Base-by-base conservation (phyloP, 1,140 invertebrate genomes). In the Drosophila insularis region DNA sequence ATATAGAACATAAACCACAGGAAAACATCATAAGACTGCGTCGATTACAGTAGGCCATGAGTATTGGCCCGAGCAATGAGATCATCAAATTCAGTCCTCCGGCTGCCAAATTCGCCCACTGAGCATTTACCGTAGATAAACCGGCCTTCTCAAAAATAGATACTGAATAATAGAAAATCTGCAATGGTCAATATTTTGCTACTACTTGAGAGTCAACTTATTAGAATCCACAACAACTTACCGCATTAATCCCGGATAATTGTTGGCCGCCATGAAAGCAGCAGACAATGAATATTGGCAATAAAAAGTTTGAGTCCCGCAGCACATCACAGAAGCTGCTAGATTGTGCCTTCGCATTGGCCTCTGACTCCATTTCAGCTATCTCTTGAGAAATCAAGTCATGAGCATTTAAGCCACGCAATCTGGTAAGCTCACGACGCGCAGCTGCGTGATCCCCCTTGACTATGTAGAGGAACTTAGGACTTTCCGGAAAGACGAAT, bases 181-280 rank as follows among this genome's bases (percentile, higher is more conserved):
- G 74, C 17, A 81, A 78, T 5, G 11, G 4, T 11, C 4, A 17
- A 69, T 37, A 4, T 6, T 13, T 1, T 7, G 11, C 1, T 0
- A 46, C 32, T 27, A 10, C 2, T 10, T n/a, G 10, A 1, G 31
- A 13, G 0, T 19, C 0, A 2, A 39, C 8, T 31, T 50, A 2
- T 21, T 21, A 3, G n/a, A 0, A 11, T 50, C 10, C 10, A 21
- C 7, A 0, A 8, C 11, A 71, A 93, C 94, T 93, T 86, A 96
- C 96, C 62, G 96, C 96, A 92, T 98, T 98, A 37, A 98, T 97
- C 43, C 97, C 97, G 76, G 95, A 95, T 50, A 97, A 93, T 92
- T 98, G 97, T 91, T 98, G 97, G 0, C 97, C 96, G 37, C 94
- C 94, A 91, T 97, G 96, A 91, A 97, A 93, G 37, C 94, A 90